phyloP scores from a whole-genome alignment of 1,140 invertebrate genomes.

The Penaeus chinensis region DNA sequence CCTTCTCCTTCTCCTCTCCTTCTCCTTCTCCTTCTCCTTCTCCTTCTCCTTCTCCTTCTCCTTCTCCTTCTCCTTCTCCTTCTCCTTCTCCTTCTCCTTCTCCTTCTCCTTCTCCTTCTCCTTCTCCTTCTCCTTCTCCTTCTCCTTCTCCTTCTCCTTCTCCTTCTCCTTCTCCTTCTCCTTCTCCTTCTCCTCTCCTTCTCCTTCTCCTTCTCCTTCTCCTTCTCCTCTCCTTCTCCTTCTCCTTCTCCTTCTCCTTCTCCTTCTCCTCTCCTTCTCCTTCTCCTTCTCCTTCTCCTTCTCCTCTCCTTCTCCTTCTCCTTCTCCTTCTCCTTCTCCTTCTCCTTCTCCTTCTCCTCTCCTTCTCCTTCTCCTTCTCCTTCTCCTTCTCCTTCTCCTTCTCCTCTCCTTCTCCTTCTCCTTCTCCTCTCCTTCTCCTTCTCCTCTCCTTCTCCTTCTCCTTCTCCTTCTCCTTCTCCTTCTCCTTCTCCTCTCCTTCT shows the following conservation, averaged over 20 bases:
- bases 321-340: neutral
- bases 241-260: neutral
- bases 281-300: neutral
- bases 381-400: neutral
- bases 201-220: neutral
- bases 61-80: neutral
- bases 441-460: neutral
- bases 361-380: neutral
- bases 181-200: neutral
- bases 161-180: neutral
- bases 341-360: neutral
- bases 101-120: neutral
- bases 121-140: neutral
- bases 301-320: neutral
- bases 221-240: neutral
- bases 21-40: neutral
- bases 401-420: neutral
- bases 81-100: neutral
- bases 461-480: no score
- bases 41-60: neutral
- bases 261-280: neutral
- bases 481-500: no score
- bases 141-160: neutral
- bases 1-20: neutral
- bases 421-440: neutral